Conservation (phyloP, 1,140 invertebrate species). For the Pygmarrhopalites habei region DNA sequence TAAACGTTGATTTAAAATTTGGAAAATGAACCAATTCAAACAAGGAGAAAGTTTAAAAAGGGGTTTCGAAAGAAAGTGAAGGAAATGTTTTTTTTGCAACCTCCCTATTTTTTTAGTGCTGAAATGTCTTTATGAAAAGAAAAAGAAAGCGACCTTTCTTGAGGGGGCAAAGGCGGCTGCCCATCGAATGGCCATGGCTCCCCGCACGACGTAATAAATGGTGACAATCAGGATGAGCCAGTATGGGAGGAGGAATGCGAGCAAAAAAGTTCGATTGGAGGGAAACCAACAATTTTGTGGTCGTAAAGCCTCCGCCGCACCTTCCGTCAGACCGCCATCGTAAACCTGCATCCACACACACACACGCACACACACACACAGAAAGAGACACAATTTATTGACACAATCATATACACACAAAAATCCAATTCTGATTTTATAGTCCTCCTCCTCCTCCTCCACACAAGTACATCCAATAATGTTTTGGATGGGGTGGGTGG, state of each 20-base stretch:
- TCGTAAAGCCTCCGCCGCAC: slow-evolving; percentile 22
- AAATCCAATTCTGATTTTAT: slow-evolving; percentile 1
- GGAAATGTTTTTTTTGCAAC: no score
- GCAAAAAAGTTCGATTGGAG: slow-evolving; percentile 26
- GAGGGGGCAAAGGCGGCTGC: slow-evolving; percentile 34
- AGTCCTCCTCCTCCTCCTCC: no score
- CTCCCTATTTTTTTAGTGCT: no score
- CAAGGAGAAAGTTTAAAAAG: no score
- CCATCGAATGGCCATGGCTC: slow-evolving; percentile 35
- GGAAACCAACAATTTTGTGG: slow-evolving; percentile 39
- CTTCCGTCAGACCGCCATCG: slow-evolving; percentile 30
- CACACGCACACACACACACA: not conserved
- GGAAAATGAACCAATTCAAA: no score
- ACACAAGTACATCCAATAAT: no score
- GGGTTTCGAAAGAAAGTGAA: no score
- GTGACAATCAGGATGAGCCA: slow-evolving; percentile 31
- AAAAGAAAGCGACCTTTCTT: slow-evolving; percentile 26
- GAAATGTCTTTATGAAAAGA: no score
- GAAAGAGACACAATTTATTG: not conserved
- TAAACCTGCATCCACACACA: slow-evolving; percentile 16
- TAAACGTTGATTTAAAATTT: no score
- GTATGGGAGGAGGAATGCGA: slow-evolving; percentile 36
- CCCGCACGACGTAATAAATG: slow-evolving; percentile 34
- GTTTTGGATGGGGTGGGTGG: no score
- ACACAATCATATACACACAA: not conserved